Evolutionary conservation across 1,140 invertebrate species (phyloP).

Genomic region (Araneus ventricosus): DNA sequence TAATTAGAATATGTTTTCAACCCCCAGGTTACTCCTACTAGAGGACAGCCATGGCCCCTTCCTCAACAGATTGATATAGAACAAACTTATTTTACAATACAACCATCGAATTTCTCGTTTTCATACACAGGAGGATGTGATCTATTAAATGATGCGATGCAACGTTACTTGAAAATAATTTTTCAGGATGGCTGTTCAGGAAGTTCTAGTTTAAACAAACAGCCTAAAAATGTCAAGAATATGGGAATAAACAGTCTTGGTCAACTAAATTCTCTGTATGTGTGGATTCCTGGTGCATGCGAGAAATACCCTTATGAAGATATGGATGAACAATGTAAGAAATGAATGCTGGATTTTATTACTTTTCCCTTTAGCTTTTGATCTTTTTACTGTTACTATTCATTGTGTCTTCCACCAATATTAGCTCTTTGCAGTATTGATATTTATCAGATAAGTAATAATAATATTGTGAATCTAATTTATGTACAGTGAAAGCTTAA

Average conservation of each 20-base stretch:
- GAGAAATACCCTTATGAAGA: constrained; percentile 83
- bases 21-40: constrained; percentile 56
- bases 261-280: constrained; percentile 77
- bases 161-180: constrained; percentile 79
- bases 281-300: constrained; percentile 81
- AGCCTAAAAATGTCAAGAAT: constrained; percentile 51
- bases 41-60: constrained; percentile 78
- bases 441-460: too few relatives aligned
- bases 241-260: constrained; percentile 76
- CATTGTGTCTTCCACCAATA: too few relatives aligned
- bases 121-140: constrained; percentile 80
- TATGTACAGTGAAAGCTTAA: too few relatives aligned
- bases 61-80: constrained; percentile 76
- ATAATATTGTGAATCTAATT: too few relatives aligned
- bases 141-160: constrained; percentile 82
- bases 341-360: constrained; percentile 24
- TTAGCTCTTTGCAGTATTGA: too few relatives aligned
- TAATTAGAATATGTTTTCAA: not conserved
- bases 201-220: not conserved
- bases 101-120: constrained; percentile 77
- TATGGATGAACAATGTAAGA: constrained; percentile 88
- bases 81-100: constrained; percentile 73
- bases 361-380: too few relatives aligned
- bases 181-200: constrained; percentile 69
- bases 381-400: too few relatives aligned